Evolutionary conservation across 2,888 invertebrate genomes (phyloP).

Genomic region (Hemithea aestivaria): DNA sequence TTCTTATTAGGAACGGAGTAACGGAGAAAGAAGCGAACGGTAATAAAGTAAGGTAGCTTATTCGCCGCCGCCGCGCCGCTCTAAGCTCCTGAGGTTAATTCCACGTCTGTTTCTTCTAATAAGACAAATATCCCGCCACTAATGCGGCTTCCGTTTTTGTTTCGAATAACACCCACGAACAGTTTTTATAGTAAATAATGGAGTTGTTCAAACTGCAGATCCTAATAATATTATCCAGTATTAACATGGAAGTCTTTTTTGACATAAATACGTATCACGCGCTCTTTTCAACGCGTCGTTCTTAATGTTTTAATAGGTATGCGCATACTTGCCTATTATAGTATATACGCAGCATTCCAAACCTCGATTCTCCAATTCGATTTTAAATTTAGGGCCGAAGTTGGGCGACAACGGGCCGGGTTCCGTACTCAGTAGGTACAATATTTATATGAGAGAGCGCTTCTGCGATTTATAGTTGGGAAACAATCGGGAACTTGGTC

Average conservation of each 20-base stretch:
- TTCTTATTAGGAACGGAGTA: constrained; percentile 63
- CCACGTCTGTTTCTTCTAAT: constrained; percentile 44
- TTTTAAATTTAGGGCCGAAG: constrained; percentile 74
- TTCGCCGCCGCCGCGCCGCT: constrained; percentile 29
- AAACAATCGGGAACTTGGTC: constrained; percentile 74
- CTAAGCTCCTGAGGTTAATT: constrained; percentile 43
- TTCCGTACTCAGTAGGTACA: constrained; percentile 48
- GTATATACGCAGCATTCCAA: constrained; percentile 25
- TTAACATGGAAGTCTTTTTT: too few species aligned
- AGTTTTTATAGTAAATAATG: constrained; percentile 21
- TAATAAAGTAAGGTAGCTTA: constrained; percentile 50
- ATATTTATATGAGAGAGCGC: constrained; percentile 69
- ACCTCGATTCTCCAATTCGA: constrained; percentile 55
- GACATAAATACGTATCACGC: too few species aligned
- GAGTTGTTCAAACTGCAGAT: constrained; percentile 27
- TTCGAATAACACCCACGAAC: constrained; percentile 17
- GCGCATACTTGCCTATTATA: too few species aligned
- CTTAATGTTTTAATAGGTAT: too few species aligned
- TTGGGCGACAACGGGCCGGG: constrained; percentile 41
- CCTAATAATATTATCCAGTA: too few species aligned
- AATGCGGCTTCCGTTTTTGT: constrained; percentile 28
- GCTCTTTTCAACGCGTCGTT: constrained; percentile 17
- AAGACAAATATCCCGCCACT: constrained; percentile 42
- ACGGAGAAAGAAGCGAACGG: constrained; percentile 51
- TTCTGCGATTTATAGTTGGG: constrained; percentile 70